Conservation (phyloP, 2,888 invertebrate genomes). For the Drosophila kuntzei region DNA sequence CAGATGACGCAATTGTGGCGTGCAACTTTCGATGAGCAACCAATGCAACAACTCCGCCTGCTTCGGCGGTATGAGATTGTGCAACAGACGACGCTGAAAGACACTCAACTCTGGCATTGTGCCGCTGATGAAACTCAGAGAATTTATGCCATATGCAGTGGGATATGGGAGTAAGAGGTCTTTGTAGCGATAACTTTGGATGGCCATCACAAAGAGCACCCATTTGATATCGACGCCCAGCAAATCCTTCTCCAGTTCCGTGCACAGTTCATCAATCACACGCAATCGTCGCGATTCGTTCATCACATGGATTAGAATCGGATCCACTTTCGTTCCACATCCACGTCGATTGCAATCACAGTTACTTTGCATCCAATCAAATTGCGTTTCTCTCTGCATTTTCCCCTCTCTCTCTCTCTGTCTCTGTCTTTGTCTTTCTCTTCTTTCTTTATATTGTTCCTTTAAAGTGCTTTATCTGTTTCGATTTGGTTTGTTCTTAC, state of each 20-base stretch:
- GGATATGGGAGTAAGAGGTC: slow-evolving; percentile 23
- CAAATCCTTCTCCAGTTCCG: slow-evolving; percentile 21
- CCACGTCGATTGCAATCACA: not conserved
- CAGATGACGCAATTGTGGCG: slow-evolving; percentile 19
- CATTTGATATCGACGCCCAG: slow-evolving; percentile 35
- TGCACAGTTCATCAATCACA: slow-evolving; percentile 3
- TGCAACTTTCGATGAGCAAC: slow-evolving; percentile 32
- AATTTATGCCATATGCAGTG: slow-evolving; percentile 10
- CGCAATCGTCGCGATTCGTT: slow-evolving; percentile 19
- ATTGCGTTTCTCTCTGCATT: not conserved
- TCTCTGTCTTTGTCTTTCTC: not conserved
- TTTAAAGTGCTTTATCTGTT: not conserved
- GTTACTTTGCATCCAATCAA: not conserved
- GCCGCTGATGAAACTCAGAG: slow-evolving; percentile 6
- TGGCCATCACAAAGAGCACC: slow-evolving; percentile 32
- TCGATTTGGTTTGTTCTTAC: not conserved
- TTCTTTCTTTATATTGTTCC: not conserved
- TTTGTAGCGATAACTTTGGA: slow-evolving; percentile 26
- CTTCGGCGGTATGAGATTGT: slow-evolving; percentile 1
- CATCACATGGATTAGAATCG: slow-evolving; percentile 8
- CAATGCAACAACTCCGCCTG: slow-evolving; percentile 34
- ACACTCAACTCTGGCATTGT: slow-evolving; percentile 16
- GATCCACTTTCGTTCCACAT: not conserved
- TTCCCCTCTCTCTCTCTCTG: not conserved
- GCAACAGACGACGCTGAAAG: slow-evolving; percentile 7